Conservation (phyloP, 2,797 vertebrate species). For the Borostomias antarcticus region DNA sequence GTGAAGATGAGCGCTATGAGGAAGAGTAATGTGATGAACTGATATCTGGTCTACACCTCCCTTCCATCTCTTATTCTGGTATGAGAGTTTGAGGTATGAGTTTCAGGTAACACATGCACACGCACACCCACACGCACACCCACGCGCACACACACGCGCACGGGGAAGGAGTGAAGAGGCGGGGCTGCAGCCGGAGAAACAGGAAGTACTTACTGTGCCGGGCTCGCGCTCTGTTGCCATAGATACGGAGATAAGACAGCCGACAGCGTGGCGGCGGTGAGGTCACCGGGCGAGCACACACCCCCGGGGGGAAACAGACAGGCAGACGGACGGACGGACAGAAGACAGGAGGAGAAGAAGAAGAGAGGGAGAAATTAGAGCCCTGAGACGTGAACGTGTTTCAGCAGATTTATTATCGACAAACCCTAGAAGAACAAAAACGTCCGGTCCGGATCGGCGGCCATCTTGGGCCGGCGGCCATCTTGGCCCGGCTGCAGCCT, state of each 20-base stretch:
- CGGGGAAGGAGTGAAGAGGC: conserved; percentile 22
- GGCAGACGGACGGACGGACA: no score
- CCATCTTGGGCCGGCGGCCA: no score
- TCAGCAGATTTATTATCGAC: conserved; percentile 5
- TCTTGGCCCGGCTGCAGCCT: no score
- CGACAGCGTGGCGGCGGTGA: conserved; percentile 80
- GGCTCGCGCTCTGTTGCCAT: conserved; percentile 90
- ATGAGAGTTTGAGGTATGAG: no score
- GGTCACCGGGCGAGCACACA: conserved; percentile 73
- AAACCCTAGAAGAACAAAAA: conserved; percentile 9
- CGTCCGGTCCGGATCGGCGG: not conserved
- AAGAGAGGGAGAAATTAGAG: conserved; percentile 34
- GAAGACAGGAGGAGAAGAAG: not conserved
- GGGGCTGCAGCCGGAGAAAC: conserved; percentile 44
- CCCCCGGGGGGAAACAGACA: not conserved
- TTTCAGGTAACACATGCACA: conserved; percentile 5
- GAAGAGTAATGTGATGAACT: no score
- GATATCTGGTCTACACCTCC: no score
- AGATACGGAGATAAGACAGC: conserved; percentile 82
- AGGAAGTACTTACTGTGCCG: conserved; percentile 89
- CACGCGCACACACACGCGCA: not conserved
- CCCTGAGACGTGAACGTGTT: conserved; percentile 5
- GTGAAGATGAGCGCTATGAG: no score
- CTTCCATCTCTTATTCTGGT: no score
- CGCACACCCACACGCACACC: conserved; percentile 32